Evolutionary conservation across 2,888 invertebrate genomes (phyloP).

Genomic region (Balanococcus diminutus): DNA sequence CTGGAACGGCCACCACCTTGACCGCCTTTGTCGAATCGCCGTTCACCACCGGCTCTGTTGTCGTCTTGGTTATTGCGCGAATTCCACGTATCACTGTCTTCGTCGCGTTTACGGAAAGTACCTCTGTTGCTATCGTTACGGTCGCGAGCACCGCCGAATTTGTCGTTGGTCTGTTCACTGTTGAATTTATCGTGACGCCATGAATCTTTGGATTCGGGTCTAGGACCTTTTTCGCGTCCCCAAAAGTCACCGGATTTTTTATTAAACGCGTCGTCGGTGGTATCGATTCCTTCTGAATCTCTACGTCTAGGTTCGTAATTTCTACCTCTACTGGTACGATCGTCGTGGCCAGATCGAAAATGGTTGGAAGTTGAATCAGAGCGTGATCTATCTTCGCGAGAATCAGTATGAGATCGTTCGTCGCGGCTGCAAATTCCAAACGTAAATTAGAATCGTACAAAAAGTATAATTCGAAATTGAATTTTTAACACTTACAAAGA

Average conservation of each 20-base stretch:
- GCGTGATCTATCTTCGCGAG: not conserved
- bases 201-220: not conserved
- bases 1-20: constrained; percentile 27
- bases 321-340: constrained; percentile 5
- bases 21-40: not conserved
- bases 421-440: not conserved
- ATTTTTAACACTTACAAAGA: not conserved
- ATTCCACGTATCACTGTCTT: not conserved
- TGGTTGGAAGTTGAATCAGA: constrained; percentile 1
- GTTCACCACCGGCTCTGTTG: not conserved
- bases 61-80: constrained; percentile 43
- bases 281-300: not conserved
- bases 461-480: not conserved
- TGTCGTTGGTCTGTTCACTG: not conserved
- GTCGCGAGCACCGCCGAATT: constrained; percentile 16
- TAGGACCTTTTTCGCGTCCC: not conserved
- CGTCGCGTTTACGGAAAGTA: constrained; percentile 46
- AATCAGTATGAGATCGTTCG: not conserved
- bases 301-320: not conserved
- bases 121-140: constrained; percentile 17
- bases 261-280: constrained; percentile 7
- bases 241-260: constrained; percentile 17
- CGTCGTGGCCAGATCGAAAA: constrained; percentile 7
- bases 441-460: not conserved
- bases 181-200: constrained; percentile 6